Conservation (phyloP, 1,140 invertebrate genomes). For the Apis dorsata region DNA sequence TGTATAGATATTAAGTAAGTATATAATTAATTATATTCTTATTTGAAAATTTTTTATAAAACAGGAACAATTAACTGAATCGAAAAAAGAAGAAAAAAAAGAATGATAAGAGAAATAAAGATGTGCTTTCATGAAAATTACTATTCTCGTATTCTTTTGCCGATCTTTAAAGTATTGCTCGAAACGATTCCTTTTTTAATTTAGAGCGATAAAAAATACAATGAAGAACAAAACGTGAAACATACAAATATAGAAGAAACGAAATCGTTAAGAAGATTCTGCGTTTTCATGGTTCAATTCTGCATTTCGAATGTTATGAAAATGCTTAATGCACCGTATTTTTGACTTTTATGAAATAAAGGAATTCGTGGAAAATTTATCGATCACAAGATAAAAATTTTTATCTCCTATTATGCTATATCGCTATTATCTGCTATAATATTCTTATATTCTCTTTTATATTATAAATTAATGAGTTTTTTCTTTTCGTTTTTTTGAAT, state of each 20-base stretch:
- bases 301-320: not conserved
- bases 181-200: constrained; percentile 49
- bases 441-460: not conserved
- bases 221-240: not conserved
- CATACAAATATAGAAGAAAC: not conserved
- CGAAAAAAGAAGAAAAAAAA: not conserved
- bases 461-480: not conserved
- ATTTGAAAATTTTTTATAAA: no score
- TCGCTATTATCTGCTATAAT: not conserved
- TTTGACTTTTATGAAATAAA: not conserved
- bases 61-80: no score
- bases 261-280: not conserved
- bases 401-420: not conserved
- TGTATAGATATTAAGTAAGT: no score
- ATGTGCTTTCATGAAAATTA: constrained; percentile 21
- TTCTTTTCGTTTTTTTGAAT: not conserved
- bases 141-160: not conserved
- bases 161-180: constrained; percentile 16
- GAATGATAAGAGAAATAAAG: not conserved
- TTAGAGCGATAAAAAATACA: constrained; percentile 19
- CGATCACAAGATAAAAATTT: not conserved
- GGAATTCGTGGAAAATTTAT: no score
- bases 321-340: not conserved
- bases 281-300: not conserved
- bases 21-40: no score